Evolutionary conservation across 2,888 invertebrate genomes (phyloP), one percentile per base, ranked within the genome.

Genomic region (Seladonia tumulorum): DNA sequence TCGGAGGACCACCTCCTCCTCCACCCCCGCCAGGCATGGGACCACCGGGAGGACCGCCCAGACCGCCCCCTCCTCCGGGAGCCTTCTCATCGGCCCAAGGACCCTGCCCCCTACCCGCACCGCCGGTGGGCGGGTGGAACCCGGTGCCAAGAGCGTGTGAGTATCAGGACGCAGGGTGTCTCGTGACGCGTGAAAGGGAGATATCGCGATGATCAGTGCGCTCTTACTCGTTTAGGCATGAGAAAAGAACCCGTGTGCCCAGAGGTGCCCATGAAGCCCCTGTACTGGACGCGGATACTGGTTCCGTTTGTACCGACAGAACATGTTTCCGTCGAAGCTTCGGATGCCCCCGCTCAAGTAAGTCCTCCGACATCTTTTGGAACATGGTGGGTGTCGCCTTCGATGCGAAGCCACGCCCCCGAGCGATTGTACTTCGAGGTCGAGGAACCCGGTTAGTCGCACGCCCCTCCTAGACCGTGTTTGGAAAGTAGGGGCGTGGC

Each of bases 271-370:
- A 99, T 99, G 99, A 98, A 98, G 94, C 99, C 99, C 0, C 96
- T 99, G 7, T 99, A 98, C 93, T 99, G 99, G 99, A 99, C 98
- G 12, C 96, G 99, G 91, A 98, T 99, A 90, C 95, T 98, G 78
- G 95, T 96, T 18, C 95, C 96, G 39, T 89, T 90, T 39, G 84
- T 85, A 5, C 95, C 95, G 16, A 94, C 95, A 35, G 71, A 86
- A 7, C 87, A 82, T 76, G 82, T 85, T 80, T 82, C 88, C 74
- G 82, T 84, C 42, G 89, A 90, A 22, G 89, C 83, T 88, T 87
- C 92, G 25, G 93, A 94, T n/a, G 92, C 92, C 29, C 90, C 92
- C 68, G 89, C 90, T 4, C 91, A 93, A 88, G 93, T 93, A 82
- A 71, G 57, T 57, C 1, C 1, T 5, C 1, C 25, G 10, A 60